These are phyloP conservation scores for Manis crassicaudata DNA, from an alignment of 2,797 vertebrate genomes.

Conservation along the genomic window DNA sequence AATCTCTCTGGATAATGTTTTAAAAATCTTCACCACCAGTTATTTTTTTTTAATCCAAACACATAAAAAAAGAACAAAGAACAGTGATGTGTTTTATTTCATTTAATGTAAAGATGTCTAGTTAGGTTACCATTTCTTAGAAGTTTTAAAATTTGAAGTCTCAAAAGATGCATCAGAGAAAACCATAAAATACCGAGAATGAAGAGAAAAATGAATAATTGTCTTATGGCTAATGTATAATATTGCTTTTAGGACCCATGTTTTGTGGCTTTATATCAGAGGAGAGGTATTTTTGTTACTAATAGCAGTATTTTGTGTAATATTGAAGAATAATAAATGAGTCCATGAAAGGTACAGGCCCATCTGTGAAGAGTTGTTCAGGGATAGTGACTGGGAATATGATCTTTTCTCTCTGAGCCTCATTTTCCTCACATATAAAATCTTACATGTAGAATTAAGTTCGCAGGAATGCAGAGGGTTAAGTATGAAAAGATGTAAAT, in stretches of 20 bases:
- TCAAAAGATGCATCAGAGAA: not conserved
- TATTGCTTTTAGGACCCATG: not conserved
- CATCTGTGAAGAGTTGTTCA: accelerated
- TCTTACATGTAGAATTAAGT: not conserved
- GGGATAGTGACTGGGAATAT: not conserved
- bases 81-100: not conserved
- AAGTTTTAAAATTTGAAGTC: not conserved
- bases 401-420: not conserved
- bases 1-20: not conserved
- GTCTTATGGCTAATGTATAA: not conserved
- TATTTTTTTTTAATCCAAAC: not conserved
- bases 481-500: not conserved
- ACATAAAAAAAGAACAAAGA: not conserved
- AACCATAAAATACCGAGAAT: not conserved
- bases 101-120: not conserved
- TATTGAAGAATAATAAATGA: not conserved
- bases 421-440: not conserved
- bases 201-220: not conserved
- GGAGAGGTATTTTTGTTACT: not conserved
- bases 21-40: not conserved
- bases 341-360: not conserved
- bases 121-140: not conserved
- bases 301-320: not conserved
- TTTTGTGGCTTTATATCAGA: not conserved
- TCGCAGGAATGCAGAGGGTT: not conserved